phyloP scores from a whole-genome alignment of 92 coral and sea anemone species.

The Meandrina meandrites region DNA sequence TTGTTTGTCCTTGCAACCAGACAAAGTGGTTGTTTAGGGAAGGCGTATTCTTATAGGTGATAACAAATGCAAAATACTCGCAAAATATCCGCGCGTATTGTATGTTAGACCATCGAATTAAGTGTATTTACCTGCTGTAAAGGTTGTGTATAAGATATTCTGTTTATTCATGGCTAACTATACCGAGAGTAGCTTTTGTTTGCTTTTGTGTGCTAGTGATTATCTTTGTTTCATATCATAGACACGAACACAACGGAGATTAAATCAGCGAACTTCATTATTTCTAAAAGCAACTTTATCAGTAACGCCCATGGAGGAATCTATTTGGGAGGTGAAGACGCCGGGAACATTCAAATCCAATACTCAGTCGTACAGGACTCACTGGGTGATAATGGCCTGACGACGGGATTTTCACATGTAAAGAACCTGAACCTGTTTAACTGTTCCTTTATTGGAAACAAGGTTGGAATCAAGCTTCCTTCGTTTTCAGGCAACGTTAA shows the following conservation, averaged over 20 bases:
- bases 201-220: neutral
- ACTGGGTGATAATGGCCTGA: neutral
- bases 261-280: neutral
- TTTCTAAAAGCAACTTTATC: slow-evolving; percentile 11
- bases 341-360: slow-evolving; percentile 10
- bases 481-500: slow-evolving; percentile 13
- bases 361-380: slow-evolving; percentile 9
- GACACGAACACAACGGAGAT: neutral
- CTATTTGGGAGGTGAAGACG: neutral
- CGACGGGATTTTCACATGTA: neutral
- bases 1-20: too few relatives aligned
- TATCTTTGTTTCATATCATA: neutral
- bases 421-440: neutral
- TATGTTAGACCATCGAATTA: too few relatives aligned
- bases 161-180: too few relatives aligned
- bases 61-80: too few relatives aligned
- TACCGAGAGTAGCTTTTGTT: neutral
- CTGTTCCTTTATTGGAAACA: slow-evolving; percentile 8
- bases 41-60: too few relatives aligned
- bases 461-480: slow-evolving; percentile 1
- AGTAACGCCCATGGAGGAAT: slow-evolving; percentile 17
- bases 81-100: too few relatives aligned
- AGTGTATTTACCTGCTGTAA: too few relatives aligned
- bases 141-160: too few relatives aligned
- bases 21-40: too few relatives aligned